Conservation (phyloP, 2,888 invertebrate species). For the Nomada ruficornis region DNA sequence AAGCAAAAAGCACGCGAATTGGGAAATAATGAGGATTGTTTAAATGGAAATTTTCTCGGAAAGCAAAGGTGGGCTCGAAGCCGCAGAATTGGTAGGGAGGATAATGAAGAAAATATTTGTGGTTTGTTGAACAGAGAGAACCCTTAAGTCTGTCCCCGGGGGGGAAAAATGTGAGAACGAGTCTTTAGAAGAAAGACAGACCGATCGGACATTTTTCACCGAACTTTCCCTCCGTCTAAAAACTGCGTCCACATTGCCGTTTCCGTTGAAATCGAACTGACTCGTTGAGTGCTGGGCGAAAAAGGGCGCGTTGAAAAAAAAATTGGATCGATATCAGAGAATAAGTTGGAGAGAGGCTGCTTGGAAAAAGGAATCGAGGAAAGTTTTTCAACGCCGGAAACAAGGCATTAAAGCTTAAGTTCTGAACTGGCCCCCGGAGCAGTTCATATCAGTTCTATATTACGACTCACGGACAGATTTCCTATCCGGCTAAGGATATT, state of each 20-base stretch:
- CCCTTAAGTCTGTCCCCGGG: not conserved
- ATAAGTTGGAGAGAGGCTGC: conserved; percentile 28
- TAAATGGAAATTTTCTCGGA: not conserved
- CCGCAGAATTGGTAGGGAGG: not conserved
- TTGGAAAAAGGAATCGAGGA: conserved; percentile 10
- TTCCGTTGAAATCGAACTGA: conserved; percentile 33
- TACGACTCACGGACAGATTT: conserved; percentile 39
- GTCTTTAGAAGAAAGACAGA: not conserved
- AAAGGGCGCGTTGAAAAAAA: not conserved
- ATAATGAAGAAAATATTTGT: not conserved
- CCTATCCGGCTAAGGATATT: conserved; percentile 26
- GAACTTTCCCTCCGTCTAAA: conserved; percentile 21
- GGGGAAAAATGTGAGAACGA: conserved; percentile 16
- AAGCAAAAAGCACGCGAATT: no score
- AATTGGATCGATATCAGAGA: conserved; percentile 44
- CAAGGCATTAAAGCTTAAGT: conserved; percentile 46
- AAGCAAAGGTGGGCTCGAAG: not conserved
- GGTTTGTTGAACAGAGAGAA: not conserved
- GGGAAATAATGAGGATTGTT: no score
- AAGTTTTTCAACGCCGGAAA: conserved; percentile 48
- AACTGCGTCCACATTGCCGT: conserved; percentile 2
- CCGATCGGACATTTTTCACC: conserved; percentile 37
- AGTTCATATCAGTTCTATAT: conserved; percentile 28
- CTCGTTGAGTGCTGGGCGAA: not conserved
- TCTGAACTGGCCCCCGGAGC: conserved; percentile 44